Evolutionary conservation across 1,140 invertebrate genomes (phyloP), one percentile per base, ranked within the genome.

Genomic region (Cydia fagiglandana): DNA sequence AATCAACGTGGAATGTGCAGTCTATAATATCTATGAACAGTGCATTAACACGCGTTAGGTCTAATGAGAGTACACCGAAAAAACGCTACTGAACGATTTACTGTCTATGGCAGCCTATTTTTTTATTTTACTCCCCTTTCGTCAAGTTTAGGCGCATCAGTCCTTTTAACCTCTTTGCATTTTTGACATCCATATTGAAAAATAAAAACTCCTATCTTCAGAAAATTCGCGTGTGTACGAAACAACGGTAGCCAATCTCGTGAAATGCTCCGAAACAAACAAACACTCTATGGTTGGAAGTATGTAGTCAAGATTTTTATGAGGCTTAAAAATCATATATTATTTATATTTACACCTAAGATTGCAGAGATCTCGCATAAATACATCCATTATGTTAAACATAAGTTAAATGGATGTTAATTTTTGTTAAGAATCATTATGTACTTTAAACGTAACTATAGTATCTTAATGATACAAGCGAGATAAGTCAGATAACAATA

Each of bases 1-100:
- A 30, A 38, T n/a, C 12, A 38, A 41, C 30, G 17, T 70, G 66
- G 66, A 70, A 38, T 38, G 66, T 70, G 66, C 66, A 45, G 30
- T 17, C 34, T 41, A 70, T 9, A 61, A 61, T 13, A 61, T 61
- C 56, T 61, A 61, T 30, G 5, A 9, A 38, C 10, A 70, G 66
- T 70, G 66, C 66, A 45, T 41, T n/a, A 38, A 38, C 38, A 70
- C 30, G 66, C 12, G 7, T 41, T 41, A 47, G 12, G 45, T 47
- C 13, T 4, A 47, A 7, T 56, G n/a, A 56, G 50, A 20, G 53
- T 56, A 17, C 2, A 9, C 53, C 53, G 7, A 56, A 56, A 3
- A 17, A 56, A n/a, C 20, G 53, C 53, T 56, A 56, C 15, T 56
- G 15, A 56, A 56, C 53, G n/a, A 56, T 17, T 17, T 56, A 56